A percentile compares a stretch with the other conserved stretches of the same genome.
phyloP scores from a whole-genome alignment of 2,113 vertebrate species.

The human region DNA sequence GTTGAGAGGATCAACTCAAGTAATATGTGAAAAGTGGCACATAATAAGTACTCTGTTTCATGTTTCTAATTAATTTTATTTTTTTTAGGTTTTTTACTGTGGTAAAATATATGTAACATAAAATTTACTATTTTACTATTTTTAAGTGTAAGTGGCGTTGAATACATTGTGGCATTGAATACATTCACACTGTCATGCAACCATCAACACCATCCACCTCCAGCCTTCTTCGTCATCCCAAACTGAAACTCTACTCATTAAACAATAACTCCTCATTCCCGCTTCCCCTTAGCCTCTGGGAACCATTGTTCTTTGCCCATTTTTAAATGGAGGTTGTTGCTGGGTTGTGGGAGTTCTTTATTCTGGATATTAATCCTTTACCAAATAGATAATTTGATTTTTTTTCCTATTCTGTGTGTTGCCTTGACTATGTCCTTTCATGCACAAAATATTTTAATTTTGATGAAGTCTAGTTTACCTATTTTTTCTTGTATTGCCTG shows the following conservation, averaged over 20 bases:
- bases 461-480: background rate
- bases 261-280: background rate
- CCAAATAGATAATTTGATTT: background rate
- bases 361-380: background rate
- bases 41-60: background rate
- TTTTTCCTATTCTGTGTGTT: background rate
- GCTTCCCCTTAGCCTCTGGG: background rate
- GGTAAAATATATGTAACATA: background rate
- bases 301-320: background rate
- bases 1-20: background rate
- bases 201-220: background rate
- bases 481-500: background rate
- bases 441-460: background rate
- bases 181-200: background rate
- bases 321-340: background rate
- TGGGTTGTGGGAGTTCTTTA: background rate
- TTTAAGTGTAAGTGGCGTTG: background rate
- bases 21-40: accelerated
- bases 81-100: background rate
- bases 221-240: background rate
- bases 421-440: background rate
- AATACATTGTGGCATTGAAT: background rate
- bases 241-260: background rate
- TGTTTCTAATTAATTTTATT: background rate
- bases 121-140: background rate